Evolutionary conservation across 2,888 invertebrate genomes (phyloP), one percentile per base, ranked within the genome.

Genomic region (Sipha maydis): DNA sequence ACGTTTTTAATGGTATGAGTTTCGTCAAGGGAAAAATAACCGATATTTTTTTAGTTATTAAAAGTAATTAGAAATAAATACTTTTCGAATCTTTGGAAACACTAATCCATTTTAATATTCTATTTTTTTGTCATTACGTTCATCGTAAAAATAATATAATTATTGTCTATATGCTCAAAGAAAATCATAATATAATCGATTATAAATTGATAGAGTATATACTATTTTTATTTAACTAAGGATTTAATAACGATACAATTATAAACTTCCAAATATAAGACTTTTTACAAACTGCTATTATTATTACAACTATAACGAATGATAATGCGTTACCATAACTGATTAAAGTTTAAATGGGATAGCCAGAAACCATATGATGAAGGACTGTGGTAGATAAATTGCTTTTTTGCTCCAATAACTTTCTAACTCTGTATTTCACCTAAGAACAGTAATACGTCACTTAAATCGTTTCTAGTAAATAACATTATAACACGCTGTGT

Each of bases 271-370:
- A 19, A 48, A 77, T 21, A 7, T 25, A 41, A 41, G 17, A 28
- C 31, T 48, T 80, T 80, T 84, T 73, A 73, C 61, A 28, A 34
- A 28, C 75, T 75, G 38, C 56, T 54, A 69, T 34, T 34, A 34
- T 34, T 71, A 11, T 41, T 71, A 73, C 71, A 75, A 75, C 48
- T 69, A 14, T 77, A 77, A 67, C 67, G 28, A 48, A 85, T 41
- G 67, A 77, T 77, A 41, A 8, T 48, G 67, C 77, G 69, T 76
- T 41, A 21, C 61, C 28, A 67, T 76, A 67, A 77, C 85, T 77
- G 77, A 85, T 77, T 85, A 85, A 85, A 85, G 85, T 85, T 85
- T 67, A 85, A 85, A 85, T 69, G 67, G 77, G 69, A 48, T 69
- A 41, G 67, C 77, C 34, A 34, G 61, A 31, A 77, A 67, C 17